These are phyloP conservation scores for Trachemys scripta DNA, from an alignment of 2,113 vertebrate species.

Conservation along the genomic window DNA sequence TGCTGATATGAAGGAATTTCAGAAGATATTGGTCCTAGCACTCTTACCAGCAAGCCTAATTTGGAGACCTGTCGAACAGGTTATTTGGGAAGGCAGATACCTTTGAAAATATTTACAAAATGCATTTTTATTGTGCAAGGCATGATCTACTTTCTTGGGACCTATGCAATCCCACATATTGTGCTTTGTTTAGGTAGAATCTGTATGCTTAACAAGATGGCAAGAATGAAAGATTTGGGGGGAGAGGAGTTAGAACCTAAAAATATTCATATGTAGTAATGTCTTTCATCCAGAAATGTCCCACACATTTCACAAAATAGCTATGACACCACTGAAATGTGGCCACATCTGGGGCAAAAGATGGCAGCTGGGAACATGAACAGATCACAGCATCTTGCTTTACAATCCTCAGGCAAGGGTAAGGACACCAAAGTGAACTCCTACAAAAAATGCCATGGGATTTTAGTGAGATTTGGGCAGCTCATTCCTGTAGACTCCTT, in stretches of 20 bases:
- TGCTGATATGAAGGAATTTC: neutral
- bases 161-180: neutral
- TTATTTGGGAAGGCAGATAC: rapidly evolving
- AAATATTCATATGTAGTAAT: neutral
- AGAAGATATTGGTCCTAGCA: neutral
- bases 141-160: neutral
- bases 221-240: neutral
- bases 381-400: neutral
- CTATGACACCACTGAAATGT: neutral
- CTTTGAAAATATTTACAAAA: neutral
- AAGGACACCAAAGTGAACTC: neutral
- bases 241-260: neutral
- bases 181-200: neutral
- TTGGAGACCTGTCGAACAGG: neutral
- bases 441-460: neutral
- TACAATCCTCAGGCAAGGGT: neutral
- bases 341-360: neutral
- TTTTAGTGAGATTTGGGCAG: neutral
- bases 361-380: neutral
- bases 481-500: neutral
- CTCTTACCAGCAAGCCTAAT: neutral
- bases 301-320: neutral
- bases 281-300: neutral
- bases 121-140: neutral
- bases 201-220: neutral